Evolutionary conservation across 1,140 invertebrate species (phyloP), one percentile per base, ranked within the genome.

Genomic region (Megalonaias nervosa): DNA sequence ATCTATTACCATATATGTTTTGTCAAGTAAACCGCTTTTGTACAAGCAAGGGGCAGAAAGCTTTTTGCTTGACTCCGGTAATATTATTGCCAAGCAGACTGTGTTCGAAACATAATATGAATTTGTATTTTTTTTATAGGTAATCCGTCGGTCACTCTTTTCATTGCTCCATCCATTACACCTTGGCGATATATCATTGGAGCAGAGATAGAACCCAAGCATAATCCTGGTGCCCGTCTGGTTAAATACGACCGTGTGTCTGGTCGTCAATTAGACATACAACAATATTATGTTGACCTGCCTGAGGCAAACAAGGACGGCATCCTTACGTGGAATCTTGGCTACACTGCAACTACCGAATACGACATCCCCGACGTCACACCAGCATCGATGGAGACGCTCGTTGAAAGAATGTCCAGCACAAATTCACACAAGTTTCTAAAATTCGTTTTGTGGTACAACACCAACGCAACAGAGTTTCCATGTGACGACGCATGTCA

Each of bases 191-290:
- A 67, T 2, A 38, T 62, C 2, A 4, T 57, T 60, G 23, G 62
- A 62, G 67, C 58, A 16, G 75, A 76, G 23, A 38, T 38, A 38
- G 67, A 48, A 23, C 67, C 23, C 11, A 26, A 59, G 12, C 48
- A 73, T 55, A 97, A 97, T 91, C 96, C 96, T 9, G 96, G 95
- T 15, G 90, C 97, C 65, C 93, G 96, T 77, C 93, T 97, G 19
- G 96, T 96, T 91, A 95, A 96, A 91, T 97, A 96, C 87, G 94
- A 97, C 87, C 95, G 94, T 66, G 93, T 94, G 84, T 94, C 94
- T 58, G 95, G 95, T 82, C 93, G 95, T 92, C 93, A 97, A 65
- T 89, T 96, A 86, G 96, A 97, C 92, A 97, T 96, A 90, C 94
- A 94, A 12, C 96, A 97, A 91, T 97, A 94, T 89, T 97, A 95